Base-by-base conservation (phyloP, 2,888 invertebrate species). In the Drosophila cognata region DNA sequence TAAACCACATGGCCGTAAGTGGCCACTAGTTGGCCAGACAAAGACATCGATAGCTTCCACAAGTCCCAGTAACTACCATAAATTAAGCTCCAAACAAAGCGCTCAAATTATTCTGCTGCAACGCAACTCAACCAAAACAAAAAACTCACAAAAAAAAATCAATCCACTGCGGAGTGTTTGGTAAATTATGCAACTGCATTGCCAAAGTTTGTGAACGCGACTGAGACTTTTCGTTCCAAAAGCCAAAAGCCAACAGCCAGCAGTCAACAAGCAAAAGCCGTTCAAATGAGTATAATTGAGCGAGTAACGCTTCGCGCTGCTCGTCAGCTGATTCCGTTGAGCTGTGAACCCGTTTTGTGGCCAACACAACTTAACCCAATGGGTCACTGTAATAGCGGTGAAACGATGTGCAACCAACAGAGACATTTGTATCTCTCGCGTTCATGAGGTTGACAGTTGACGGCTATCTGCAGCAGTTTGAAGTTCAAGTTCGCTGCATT, bases 401-500 rank as follows among this genome's bases (percentile, higher is more conserved):
- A 11, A 73, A 35, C 29, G 36, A 65, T 74, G 67, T 56, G 61
- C 64, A 52, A 33, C 29, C 38, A 55, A 46, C 46, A 84, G 71
- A 71, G 66, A 77, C 59, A 70, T 65, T 65, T 62, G 62, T 62
- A 65, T 43, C 43, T 68, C 41, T 68, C 63, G 71, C 61, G 55
- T 38, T 57, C 69, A 59, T 75, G 57, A 69, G 70, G 69, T 68
- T 81, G 43, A 16, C 31, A 41, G 57, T 43, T 57, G 80, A 58
- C 60, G 66, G 66, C 78, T 62, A 51, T 77, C 75, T 75, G 79
- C 81, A 77, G 60, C 83, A 67, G 79, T 79, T 79, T 89, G 89
- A 90, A 90, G 90, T 90, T 90, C 90, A 90, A 90, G 91, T 89
- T 90, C 90, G 82, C 62, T 82, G 81, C 85, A 90, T 83, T 88